Evolutionary conservation across 2,113 vertebrate species (phyloP), one percentile per base, ranked within the genome.

Genomic region (Cololabis saira): DNA sequence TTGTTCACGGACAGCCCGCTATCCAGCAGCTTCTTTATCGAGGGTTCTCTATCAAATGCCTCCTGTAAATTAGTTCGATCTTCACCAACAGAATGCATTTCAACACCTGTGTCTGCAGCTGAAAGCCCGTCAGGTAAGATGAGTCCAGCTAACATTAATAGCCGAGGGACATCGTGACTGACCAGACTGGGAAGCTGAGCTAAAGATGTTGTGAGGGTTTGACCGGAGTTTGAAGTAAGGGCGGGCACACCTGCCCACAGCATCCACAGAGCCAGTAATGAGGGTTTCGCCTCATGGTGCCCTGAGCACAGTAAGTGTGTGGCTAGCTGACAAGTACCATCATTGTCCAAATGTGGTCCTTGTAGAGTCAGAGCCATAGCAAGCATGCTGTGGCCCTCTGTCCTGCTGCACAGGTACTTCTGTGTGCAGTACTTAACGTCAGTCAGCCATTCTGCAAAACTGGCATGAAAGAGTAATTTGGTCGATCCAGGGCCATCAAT

Each of bases 351-450:
- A 8, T 79, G 37, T 6, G 83, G 78, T 52, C 86, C 87, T 19
- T 68, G 84, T 0, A 91, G 53, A 10, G 92, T 90, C 44, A 94
- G 68, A 54, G 88, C 77, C 93, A 93, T 93, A 58, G 94, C 93
- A 5, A 94, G 90, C 90, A 92, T 91, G 56, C 85, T 82, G 60
- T 95, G 93, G 16, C 94, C 94, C 19, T 93, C 91, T 9, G 86
- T 76, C 19, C 78, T 67, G 62, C 89, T 90, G 69, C 94, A 95
- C 45, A 95, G 77, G 79, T 93, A 95, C 69, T 87, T 93, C 75
- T 93, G 93, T 4, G 93, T 95, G 71, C 95, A 95, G 59, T 94
- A 93, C 49, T 95, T 95, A 1, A 95, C 90, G 43, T 95, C 94
- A 1, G 80, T 90, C 27, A 95, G 88, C 95, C 94, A 95, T 69